Evolutionary conservation across 2,888 invertebrate genomes (phyloP).

Genomic region (Bruchidius siliquastri): DNA sequence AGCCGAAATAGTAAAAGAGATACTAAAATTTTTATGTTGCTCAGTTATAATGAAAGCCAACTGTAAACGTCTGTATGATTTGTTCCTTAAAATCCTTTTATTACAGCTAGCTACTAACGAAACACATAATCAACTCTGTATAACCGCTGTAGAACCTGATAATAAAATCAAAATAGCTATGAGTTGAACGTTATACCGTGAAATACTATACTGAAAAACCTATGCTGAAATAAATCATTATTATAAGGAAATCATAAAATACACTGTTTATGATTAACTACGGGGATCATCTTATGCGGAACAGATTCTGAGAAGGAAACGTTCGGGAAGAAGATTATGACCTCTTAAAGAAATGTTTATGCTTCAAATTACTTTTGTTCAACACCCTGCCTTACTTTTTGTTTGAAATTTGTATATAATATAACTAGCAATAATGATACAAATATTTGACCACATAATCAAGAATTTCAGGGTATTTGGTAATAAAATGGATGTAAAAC

Average conservation of each 20-base stretch:
- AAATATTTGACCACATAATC: too few species aligned
- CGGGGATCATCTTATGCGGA: neutral
- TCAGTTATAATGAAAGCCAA: neutral
- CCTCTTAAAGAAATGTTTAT: too few species aligned
- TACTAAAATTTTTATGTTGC: neutral
- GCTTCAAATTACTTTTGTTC: too few species aligned
- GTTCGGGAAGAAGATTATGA: too few species aligned
- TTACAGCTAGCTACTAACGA: neutral
- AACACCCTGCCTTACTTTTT: too few species aligned
- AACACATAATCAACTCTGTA: neutral
- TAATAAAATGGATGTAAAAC: too few species aligned
- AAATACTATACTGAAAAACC: neutral
- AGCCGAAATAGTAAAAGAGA: neutral
- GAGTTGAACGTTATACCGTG: neutral
- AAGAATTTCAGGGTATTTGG: too few species aligned
- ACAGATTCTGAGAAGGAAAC: neutral
- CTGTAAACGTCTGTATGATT: neutral
- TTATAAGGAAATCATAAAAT: neutral
- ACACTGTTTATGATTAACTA: neutral
- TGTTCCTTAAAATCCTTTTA: neutral
- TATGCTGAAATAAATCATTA: neutral
- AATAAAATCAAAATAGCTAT: neutral
- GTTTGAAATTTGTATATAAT: too few species aligned
- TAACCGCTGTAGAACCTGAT: neutral
- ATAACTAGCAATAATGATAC: too few species aligned